Evolutionary conservation across 2,113 vertebrate genomes (phyloP), one percentile per base, ranked within the genome.

Genomic region (Melanostigma gelatinosum): DNA sequence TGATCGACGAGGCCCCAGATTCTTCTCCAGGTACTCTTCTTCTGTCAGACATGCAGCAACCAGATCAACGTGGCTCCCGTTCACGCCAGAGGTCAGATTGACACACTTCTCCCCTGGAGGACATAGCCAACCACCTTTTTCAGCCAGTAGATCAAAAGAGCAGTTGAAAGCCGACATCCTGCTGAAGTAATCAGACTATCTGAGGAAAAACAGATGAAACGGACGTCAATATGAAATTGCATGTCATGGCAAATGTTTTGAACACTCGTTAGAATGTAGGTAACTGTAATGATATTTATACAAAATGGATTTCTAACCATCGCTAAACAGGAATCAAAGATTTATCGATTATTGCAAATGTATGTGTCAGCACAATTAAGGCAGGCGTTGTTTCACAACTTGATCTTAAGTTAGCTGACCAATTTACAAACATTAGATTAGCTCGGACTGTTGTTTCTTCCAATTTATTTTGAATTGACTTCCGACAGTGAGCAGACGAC

Each of bases 1-100:
- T 0, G 96, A 97, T 57, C 89, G 94, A n/a, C 89, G 95, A 8
- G 95, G 96, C 0, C 98, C 98, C 86, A 97, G 76, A 83, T 96
- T 94, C 54, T 95, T 96, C 18, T 96, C 44, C 60, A 96, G 94
- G 81, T 97, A 95, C 60, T 95, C 88, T 16, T 97, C 94, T 0
- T 93, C 85, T 0, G 96, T 96, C 86, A 98, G 82, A 89, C 97
- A 97, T 52, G 89, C 86, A 65, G 96, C 94, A 55, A 90, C 91
- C 4, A 84, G 75, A 42, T 85, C 44, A 6, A 27, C n/a, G 12
- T 81, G 66, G 54, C 78, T 93, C 22, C 34, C 0, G 15, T 93
- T 92, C 34, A 77, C 1, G 5, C 22, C 54, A 5, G 46, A 32
- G 67, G 90, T 97, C 44, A 72, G 32, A 68, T 96, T 97, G 90